Base-by-base conservation (phyloP, 2,888 invertebrate species). In the Phyllotreta striolata region DNA sequence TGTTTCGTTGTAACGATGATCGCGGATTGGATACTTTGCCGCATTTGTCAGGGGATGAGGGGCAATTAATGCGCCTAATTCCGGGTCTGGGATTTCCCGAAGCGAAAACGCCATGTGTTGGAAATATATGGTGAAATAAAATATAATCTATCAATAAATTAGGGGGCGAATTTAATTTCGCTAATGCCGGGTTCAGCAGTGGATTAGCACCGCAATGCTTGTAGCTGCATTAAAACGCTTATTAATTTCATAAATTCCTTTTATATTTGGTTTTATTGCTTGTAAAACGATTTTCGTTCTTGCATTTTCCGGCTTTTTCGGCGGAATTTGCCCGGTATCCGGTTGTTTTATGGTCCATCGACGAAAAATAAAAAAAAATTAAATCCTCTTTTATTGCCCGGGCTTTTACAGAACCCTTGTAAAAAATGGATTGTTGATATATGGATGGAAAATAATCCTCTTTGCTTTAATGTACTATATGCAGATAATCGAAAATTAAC, bases 201-300 rank as follows among this genome's bases (percentile, higher is more conserved):
- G 73, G 75, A 75, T 76, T 75, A 75, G 73, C 74, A 73, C 75
- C 73, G 69, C 75, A 74, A 71, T 76, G 71, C 67, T 70, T 72
- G 73, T 66, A 70, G 73, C 72, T 70, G 72, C 72, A 74, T 76
- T 75, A 77, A 75, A 73, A 72, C 72, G 73, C 72, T 78, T 78
- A 78, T 78, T 78, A 78, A 78, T 78, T 78, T 76, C 75, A 77
- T 78, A 78, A 78, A 78, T 77, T 77, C 73, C 72, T 74, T 75
- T 75, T 73, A 71, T 69, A 68, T 72, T 64, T 70, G 62, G 67
- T 74, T 74, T 74, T 72, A 73, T 72, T 68, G 69, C 70, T 72
- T 69, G 70, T 70, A 70, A 61, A 57, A 63, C 68, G 70, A 67
- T 72, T 73, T 68, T 68, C 39, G 51, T 66, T 58, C 52, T 51